A percentile compares a stretch with the other conserved stretches of the same genome.
phyloP scores from a whole-genome alignment of 2,113 vertebrate species.

The Plotosus lineatus region DNA sequence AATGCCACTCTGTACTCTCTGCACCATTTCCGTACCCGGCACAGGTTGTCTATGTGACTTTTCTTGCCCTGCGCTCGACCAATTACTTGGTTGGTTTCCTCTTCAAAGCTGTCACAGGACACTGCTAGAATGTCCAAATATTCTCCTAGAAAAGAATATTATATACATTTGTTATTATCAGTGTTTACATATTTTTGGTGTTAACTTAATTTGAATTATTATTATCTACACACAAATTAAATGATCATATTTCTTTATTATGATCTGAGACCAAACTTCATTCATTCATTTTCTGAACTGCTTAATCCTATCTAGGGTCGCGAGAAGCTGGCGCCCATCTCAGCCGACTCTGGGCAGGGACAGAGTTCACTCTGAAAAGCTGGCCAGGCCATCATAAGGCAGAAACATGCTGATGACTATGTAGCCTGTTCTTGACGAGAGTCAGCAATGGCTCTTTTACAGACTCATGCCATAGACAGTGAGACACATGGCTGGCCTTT shows the following conservation, averaged over 20 bases:
- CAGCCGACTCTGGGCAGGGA: too few relatives aligned
- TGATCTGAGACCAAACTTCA: not conserved
- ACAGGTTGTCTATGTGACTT: conserved; percentile 84
- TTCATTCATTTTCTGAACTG: too few relatives aligned
- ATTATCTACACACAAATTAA: not conserved
- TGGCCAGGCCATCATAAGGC: too few relatives aligned
- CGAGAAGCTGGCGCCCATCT: too few relatives aligned
- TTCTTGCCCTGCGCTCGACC: conserved; percentile 86
- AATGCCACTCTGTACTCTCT: conserved; percentile 85
- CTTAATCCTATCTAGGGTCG: too few relatives aligned
- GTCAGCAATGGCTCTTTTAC: too few relatives aligned
- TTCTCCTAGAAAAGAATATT: conserved; percentile 70
- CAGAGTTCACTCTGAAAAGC: too few relatives aligned
- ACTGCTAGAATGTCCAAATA: conserved; percentile 90
- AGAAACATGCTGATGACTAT: too few relatives aligned
- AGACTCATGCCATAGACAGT: too few relatives aligned
- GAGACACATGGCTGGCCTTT: too few relatives aligned
- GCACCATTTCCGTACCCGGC: conserved; percentile 83
- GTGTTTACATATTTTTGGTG: too few relatives aligned
- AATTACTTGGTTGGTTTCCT: conserved; percentile 84
- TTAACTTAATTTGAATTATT: not conserved
- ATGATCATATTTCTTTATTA: not conserved
- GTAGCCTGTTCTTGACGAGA: too few relatives aligned
- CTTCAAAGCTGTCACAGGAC: conserved; percentile 93
- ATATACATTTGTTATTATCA: not conserved